Base-by-base conservation (phyloP, 30 jellyfish, hydroid and myxozoan species). In the Turritopsis dohrnii region DNA sequence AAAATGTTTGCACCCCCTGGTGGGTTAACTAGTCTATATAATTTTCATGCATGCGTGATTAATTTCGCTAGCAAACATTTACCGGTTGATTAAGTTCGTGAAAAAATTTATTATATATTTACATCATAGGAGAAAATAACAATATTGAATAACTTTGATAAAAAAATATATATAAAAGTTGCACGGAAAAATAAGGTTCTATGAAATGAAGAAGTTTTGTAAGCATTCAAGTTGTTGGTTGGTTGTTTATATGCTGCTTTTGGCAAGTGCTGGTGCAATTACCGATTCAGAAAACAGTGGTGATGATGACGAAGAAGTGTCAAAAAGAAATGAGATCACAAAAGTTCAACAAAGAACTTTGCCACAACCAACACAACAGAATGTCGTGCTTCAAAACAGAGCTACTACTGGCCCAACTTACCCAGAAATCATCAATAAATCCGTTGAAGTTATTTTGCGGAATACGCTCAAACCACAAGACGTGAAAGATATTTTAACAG, bases 371-470 rank as follows among this genome's bases (percentile, higher is more conserved):
- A 41, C 9, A 3, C 60, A 41, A 41, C 60, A 41, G 60, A 27
- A 23, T 16, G 20, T 29, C 16, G 9, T 79, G 23, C 86, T 23
- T 79, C 79, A 20, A 41, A 41, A n/a, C 17, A 8, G 79, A 80
- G 29, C 65, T 21, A 80, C 30, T 21, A 80, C 30, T 21, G 81
- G 66, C 18, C 27, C 71, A 16, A 41, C 87, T 18, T 80, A 53
- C 28, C 81, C 79, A 1, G 87, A 80, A 13, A 80, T 80, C 4
- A 41, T 80, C 18, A 54, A 80, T 21, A 65, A 54, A 52, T 80
- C 87, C 4, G 54, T 66, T 23, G 66, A 65, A 80, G 81, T 66
- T 18, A 52, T 53, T n/a, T 79, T 80, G 4, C 27, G 54, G 13
- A 21, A 52, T 65, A 69, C 65, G 3, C 1, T 31, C 3, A 52